Percentiles rank a stretch among this genome's conserved stretches.
Conservation (phyloP, 1,140 invertebrate genomes). For the Brachionus rubens region DNA sequence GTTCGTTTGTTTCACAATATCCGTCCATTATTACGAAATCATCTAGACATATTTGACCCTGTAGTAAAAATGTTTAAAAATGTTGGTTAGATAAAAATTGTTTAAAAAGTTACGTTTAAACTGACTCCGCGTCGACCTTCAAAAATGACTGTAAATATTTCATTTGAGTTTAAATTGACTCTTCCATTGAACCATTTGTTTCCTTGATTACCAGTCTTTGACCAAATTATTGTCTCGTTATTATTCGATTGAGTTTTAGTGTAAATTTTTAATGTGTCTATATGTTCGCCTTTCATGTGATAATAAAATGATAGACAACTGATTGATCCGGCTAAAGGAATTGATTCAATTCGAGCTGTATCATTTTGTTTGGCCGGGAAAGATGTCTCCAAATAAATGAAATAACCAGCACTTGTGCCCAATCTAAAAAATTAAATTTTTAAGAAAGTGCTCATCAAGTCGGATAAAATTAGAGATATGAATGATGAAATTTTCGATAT, state of each 20-base stretch:
- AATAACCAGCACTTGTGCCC: constrained; percentile 9
- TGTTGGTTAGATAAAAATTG: neutral
- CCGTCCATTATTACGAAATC: constrained; percentile 50
- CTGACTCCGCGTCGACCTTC: constrained; percentile 51
- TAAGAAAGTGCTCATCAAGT: no score
- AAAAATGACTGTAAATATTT: constrained; percentile 51
- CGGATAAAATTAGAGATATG: no score
- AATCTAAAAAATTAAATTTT: neutral
- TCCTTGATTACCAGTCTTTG: constrained; percentile 32
- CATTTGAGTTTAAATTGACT: constrained; percentile 49
- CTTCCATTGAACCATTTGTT: constrained; percentile 37
- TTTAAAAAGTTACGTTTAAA: constrained; percentile 34
- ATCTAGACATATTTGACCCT: constrained; percentile 55
- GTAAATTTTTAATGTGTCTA: constrained; percentile 47
- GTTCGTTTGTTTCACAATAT: constrained; percentile 48
- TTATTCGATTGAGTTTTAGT: neutral
- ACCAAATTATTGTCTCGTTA: constrained; percentile 39
- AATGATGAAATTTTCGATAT: no score
- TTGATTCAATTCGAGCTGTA: constrained; percentile 33
- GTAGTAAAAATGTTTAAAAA: neutral
- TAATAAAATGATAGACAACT: constrained; percentile 51
- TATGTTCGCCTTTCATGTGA: constrained; percentile 50
- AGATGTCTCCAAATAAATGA: constrained; percentile 28
- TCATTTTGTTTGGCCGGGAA: constrained; percentile 13
- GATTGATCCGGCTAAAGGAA: neutral